Percentiles rank a stretch among this genome's conserved stretches.
These are phyloP conservation scores for Rhopilema esculentum DNA, from an alignment of 30 jellyfish, hydroid and myxozoan species.

Conservation along the genomic window DNA sequence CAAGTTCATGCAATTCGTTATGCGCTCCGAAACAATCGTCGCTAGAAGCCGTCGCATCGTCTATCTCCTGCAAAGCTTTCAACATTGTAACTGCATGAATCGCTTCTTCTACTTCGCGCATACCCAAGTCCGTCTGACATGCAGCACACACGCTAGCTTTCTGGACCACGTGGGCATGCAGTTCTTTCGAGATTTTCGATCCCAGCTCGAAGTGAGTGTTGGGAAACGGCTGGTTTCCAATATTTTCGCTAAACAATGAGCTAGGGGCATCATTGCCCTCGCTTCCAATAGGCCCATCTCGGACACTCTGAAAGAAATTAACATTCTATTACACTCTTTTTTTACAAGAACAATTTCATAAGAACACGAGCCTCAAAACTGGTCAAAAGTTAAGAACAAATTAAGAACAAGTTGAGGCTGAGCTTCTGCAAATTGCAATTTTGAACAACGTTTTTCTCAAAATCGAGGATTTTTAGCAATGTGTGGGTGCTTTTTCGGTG, in stretches of 20 bases:
- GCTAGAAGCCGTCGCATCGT: not conserved
- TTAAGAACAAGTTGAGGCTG: too few relatives aligned
- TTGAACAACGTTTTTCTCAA: too few relatives aligned
- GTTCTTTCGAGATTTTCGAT: not conserved
- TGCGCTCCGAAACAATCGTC: not conserved
- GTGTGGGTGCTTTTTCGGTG: too few relatives aligned
- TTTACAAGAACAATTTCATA: too few relatives aligned
- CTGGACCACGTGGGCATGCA: constrained; percentile 23
- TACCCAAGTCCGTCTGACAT: constrained; percentile 47
- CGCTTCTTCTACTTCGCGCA: constrained; percentile 59
- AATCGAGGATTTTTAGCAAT: too few relatives aligned
- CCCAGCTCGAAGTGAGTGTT: constrained; percentile 4
- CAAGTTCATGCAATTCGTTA: not conserved
- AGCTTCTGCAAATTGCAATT: too few relatives aligned
- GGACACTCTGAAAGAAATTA: constrained; percentile 74
- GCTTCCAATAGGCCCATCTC: constrained; percentile 90
- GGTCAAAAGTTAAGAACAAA: too few relatives aligned
- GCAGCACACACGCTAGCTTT: not conserved
- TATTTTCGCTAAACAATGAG: not conserved
- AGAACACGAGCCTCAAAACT: too few relatives aligned
- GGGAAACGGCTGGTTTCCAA: not conserved
- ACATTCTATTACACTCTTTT: too few relatives aligned
- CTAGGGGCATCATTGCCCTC: constrained; percentile 41
- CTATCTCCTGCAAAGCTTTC: constrained; percentile 32
- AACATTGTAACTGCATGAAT: constrained; percentile 44